Evolutionary conservation across 1,140 invertebrate species (phyloP), one percentile per base, ranked within the genome.

Genomic region (Caerostris extrusa): DNA sequence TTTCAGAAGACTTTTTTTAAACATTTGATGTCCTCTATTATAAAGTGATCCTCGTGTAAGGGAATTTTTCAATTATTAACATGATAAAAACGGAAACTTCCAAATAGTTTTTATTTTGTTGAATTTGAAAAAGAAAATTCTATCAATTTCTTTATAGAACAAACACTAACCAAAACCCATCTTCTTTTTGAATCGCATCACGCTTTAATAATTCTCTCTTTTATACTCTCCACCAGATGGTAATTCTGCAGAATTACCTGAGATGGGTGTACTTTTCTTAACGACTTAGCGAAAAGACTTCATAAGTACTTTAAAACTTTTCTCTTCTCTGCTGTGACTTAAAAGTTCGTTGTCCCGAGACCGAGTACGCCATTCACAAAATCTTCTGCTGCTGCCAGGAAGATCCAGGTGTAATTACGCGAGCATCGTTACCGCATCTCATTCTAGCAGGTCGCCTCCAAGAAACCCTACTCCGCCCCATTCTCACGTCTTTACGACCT

Each of bases 401-500:
- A 34, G 34, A 34, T 34, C 17, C 60, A 14, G 14, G 60, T 64
- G 61, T 64, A 64, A 64, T 64, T 64, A 64, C 61, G 61, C 3
- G 34, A 34, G 34, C 34, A 34, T 34, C 34, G 34, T 34, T 34
- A 34, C 34, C 34, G 2, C 61, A 64, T 64, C 61, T 34, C 34
- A 34, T 34, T 34, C 34, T 17, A 10, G 61, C 61, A 17, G 61
- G 61, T 64, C 61, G 7, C 12, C 14, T 34, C 34, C 34, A 34
- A 34, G 34, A 34, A 34, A 34, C 34, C 34, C 34, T 34, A 19
- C 71, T 77, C n/a, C 71, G 71, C 71, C 71, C 71, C n/a, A 53
- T 77, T 77, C 71, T 77, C 71, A 77, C 71, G 71, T 77, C 71
- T 77, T 19, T 77, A 77, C 71, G n/a, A 77, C 71, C 71, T 77